Percentiles rank a stretch among this genome's conserved stretches.
Conservation (phyloP, 2,113 vertebrate genomes). For the Oxygymnocypris stewartii region DNA sequence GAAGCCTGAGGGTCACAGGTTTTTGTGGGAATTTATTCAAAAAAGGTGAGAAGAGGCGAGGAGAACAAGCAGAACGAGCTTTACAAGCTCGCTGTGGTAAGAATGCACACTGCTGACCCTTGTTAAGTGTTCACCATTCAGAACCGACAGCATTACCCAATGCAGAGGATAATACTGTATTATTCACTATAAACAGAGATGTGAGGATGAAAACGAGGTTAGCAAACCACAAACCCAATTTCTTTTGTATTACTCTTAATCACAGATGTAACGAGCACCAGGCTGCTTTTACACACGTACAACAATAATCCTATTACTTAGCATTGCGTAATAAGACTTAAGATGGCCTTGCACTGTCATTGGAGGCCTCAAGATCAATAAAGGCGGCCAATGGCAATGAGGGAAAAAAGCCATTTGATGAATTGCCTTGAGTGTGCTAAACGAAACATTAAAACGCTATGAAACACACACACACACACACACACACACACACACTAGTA, state of each 20-base stretch:
- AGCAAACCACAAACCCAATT: constrained; percentile 36
- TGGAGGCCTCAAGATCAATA: constrained; percentile 5
- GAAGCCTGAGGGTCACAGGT: background rate
- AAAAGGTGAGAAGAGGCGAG: background rate
- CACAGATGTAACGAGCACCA: constrained; percentile 46
- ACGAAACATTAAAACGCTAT: background rate
- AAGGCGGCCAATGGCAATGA: constrained; percentile 32
- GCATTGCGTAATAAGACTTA: constrained; percentile 26
- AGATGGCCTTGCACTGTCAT: background rate
- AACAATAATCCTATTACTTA: constrained; percentile 40
- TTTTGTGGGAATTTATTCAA: background rate
- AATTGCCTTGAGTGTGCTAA: constrained; percentile 22
- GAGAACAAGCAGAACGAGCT: too few relatives aligned
- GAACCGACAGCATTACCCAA: background rate
- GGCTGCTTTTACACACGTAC: constrained; percentile 23
- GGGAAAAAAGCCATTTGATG: background rate
- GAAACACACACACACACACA: constrained; percentile 21
- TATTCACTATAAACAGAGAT: constrained; percentile 10
- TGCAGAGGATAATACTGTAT: background rate
- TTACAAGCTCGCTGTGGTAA: constrained; percentile 3
- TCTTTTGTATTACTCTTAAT: constrained; percentile 17
- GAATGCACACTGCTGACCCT: background rate
- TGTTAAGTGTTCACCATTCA: constrained; percentile 2
- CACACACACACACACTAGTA: constrained; percentile 4
- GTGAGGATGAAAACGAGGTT: constrained; percentile 18